A percentile compares a stretch with the other conserved stretches of the same genome.
phyloP scores from a whole-genome alignment of 2,113 vertebrate genomes.

The Lanius ludovicianus region DNA sequence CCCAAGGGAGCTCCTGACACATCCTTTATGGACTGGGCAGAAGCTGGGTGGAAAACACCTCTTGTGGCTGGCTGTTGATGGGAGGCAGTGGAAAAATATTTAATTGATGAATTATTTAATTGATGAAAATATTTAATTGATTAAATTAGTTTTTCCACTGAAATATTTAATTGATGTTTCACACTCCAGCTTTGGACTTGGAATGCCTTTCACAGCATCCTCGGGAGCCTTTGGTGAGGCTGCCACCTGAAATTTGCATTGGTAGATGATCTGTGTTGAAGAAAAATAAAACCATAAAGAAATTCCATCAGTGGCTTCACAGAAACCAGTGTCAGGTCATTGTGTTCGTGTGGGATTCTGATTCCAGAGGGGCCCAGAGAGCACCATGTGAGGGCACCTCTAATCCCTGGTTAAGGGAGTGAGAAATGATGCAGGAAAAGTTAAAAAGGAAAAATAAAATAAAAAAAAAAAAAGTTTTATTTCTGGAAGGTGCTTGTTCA shows the following conservation, averaged over 20 bases:
- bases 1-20: neutral
- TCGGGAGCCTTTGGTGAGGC: neutral
- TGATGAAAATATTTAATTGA: neutral
- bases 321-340: neutral
- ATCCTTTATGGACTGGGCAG: neutral
- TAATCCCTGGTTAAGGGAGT: neutral
- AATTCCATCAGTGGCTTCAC: neutral
- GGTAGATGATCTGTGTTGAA: neutral
- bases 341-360: neutral
- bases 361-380: neutral
- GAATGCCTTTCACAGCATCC: neutral
- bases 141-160: rapidly evolving
- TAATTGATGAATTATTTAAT: neutral
- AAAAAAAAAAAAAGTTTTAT: neutral
- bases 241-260: neutral
- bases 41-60: neutral
- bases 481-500: neutral
- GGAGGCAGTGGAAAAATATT: neutral
- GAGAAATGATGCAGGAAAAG: neutral
- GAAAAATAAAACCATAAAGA: neutral
- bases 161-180: neutral
- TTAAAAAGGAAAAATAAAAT: neutral
- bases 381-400: neutral
- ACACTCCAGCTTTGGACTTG: neutral
- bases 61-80: neutral